Evolutionary conservation across 2,888 invertebrate species (phyloP), one percentile per base, ranked within the genome.

Genomic region (Folsomia manolachei): DNA sequence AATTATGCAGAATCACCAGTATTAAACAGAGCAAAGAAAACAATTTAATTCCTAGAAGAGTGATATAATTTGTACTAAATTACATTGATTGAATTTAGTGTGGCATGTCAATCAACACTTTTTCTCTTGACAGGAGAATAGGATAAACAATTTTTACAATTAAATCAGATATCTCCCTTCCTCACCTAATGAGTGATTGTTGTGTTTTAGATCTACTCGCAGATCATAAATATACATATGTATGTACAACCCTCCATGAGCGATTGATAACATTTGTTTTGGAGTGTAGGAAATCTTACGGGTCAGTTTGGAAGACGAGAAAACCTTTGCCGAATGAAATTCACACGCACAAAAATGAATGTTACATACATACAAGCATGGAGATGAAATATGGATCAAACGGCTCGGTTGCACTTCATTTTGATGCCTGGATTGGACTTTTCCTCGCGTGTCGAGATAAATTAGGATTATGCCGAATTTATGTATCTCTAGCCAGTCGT

Each of bases 381-480:
- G 18, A 51, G 51, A 51, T 18, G 51, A 18, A 51, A 51, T 56
- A 56, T 56, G 56, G 56, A 56, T 56, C 56, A 56, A 56, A 56
- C 56, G 21, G 56, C 7, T 56, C 4, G 56, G 56, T 14, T 56
- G 56, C 19, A 56, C 7, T 56, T 18, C 18, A n/a, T 19, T n/a
- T 56, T 7, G 56, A 56, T 56, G 56, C 7, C 7, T 18, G 18
- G 51, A 51, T 51, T 11, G 51, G 18, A 51, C 18, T 18, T 23
- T 23, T 23, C 4, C 25, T 62, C 4, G 63, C 63, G 63, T 63
- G 63, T 26, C 4, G 4, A 21, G 63, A 26, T n/a, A 27, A 27
- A 63, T 63, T 63, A 26, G 27, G 27, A 27, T 26, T 63, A 2
- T n/a, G 24, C 26, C n/a, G 27, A 27, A 63, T 27, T 63, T 63